Evolutionary conservation across 2,888 invertebrate genomes (phyloP).

Genomic region (Tachina grossa): DNA sequence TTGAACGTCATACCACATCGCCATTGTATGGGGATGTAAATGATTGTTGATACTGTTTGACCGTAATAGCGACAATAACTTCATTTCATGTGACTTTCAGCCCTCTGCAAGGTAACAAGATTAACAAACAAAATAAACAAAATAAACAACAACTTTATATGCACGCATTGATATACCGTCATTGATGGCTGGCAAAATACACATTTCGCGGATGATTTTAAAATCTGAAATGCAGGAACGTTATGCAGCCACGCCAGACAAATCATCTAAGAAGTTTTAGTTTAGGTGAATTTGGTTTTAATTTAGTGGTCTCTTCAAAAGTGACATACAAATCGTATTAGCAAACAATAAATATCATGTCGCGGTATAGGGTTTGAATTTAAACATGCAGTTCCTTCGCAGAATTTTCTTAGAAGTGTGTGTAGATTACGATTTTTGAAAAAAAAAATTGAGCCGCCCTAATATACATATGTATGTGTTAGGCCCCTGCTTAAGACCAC

Average conservation of each 20-base stretch:
- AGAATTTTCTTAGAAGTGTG: too few relatives aligned
- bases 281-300: too few relatives aligned
- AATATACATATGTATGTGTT: too few relatives aligned
- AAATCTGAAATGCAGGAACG: not conserved
- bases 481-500: too few relatives aligned
- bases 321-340: too few relatives aligned
- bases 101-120: not conserved
- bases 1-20: not conserved
- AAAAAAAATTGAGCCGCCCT: too few relatives aligned
- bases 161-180: not conserved
- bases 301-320: too few relatives aligned
- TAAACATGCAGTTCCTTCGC: too few relatives aligned
- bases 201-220: not conserved
- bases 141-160: not conserved
- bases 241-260: not conserved
- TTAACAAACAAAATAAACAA: not conserved
- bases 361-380: too few relatives aligned
- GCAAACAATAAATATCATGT: too few relatives aligned
- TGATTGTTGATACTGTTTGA: not conserved
- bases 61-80: not conserved
- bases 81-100: not conserved
- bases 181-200: not conserved
- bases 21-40: not conserved
- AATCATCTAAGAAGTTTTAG: too few relatives aligned
- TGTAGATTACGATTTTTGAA: too few relatives aligned